phyloP scores from a whole-genome alignment of 2,113 vertebrate species.

The Oceanites oceanicus region DNA sequence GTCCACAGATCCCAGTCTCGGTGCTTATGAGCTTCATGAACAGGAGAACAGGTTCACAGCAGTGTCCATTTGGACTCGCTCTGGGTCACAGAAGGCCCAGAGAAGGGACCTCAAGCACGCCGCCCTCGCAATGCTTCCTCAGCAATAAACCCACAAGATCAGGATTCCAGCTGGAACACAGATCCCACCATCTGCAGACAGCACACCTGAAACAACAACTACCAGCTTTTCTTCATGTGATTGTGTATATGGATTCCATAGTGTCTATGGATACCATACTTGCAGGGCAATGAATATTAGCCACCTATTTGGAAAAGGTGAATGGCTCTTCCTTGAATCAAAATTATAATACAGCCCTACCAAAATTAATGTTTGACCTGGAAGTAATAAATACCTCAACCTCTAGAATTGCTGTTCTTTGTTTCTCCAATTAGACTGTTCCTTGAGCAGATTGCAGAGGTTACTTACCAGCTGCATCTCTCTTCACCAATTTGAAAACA shows the following conservation, averaged over 20 bases:
- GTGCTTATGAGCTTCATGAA: not conserved
- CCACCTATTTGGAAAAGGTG: not conserved
- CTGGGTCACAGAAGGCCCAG: not conserved
- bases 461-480: not conserved
- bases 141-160: not conserved
- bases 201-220: not conserved
- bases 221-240: not conserved
- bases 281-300: not conserved
- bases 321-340: not conserved
- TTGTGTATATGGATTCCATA: not conserved
- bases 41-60: not conserved
- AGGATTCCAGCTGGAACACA: accelerated
- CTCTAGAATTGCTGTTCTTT: not conserved
- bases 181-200: not conserved
- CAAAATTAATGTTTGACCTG: not conserved
- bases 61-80: not conserved
- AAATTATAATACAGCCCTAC: not conserved
- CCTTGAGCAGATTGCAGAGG: not conserved
- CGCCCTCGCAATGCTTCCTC: not conserved
- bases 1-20: not conserved
- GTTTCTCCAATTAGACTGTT: not conserved
- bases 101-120: accelerated
- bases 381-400: not conserved
- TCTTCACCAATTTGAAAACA: not conserved
- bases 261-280: not conserved